Base-by-base conservation (phyloP, 2,888 invertebrate genomes). In the Rhimphoctona megacephalus region DNA sequence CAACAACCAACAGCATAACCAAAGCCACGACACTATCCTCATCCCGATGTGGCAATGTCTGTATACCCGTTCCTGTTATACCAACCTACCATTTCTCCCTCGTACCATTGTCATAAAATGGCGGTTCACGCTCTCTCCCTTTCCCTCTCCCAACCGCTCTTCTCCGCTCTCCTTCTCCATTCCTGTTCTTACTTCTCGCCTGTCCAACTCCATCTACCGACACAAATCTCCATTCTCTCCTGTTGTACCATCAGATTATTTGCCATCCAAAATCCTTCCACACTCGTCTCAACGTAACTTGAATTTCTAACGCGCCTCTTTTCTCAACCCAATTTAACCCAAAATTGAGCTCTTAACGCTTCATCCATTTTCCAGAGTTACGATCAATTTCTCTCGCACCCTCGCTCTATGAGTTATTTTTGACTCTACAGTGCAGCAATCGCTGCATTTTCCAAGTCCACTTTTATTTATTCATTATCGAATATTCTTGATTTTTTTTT, bases 61-160 rank as follows among this genome's bases (percentile, higher is more conserved):
- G 25, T 76, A 25, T 25, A 30, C 36, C 7, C 43, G 61, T 57
- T 54, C 46, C 33, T 22, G 57, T 39, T 57, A 33, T 39, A 22
- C 57, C 39, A 57, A 36, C 57, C 74, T 22, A 61, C 74, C 33
- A 61, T 76, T 83, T 82, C 66, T 46, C 54, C 72, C 73, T 78
- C 73, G 66, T 79, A 61, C 85, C 72, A 83, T 77, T 82, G 76
- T 80, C 85, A 77, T 86, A 86, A 79, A 79, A 79, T 79, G 79
- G 54, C 79, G 54, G 8, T 54, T 67, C 78, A 25, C 52, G 67
- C 19, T n/a, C 33, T 6, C 19, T 49, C 7, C 11, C 52, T 8
- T 22, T 3, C 17, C 64, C 19, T 14, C 39, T 43, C 8, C 9
- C 43, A 17, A 1, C 17, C 46, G 9, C 46, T 17, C 17, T 17